Base-by-base conservation (phyloP, 1,140 invertebrate species). In the Polyergus mexicanus region DNA sequence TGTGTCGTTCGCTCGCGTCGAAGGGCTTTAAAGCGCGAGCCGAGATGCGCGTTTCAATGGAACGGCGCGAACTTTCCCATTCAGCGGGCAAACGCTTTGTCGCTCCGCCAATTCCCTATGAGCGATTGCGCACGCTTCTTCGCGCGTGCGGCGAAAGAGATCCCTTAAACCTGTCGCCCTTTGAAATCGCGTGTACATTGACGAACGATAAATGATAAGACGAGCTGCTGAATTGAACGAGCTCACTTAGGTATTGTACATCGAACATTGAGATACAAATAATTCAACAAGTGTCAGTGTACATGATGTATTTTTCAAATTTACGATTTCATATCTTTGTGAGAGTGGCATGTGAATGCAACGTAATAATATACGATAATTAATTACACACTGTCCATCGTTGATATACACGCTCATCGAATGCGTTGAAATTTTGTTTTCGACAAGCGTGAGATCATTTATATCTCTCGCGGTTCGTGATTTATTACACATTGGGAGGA, bases 161-260 rank as follows among this genome's bases (percentile, higher is more conserved):
- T 25, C 35, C 38, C 19, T 81, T 38, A 60, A 44, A 83, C 25
- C 54, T 72, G 69, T 83, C 68, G 38, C 68, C 68, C 69, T 62
- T 72, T 71, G 58, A 83, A 38, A 54, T 71, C 78, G 38, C 78
- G 28, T 32, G 78, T 41, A 62, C 54, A 74, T 60, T 22, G 56
- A 25, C 66, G 41, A 72, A n/a, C 19, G 65, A 81, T 28, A 35
- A 74, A 72, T 47, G 54, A 80, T 69, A 47, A 58, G 35, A 19
- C 65, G 25, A 72, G 7, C 66, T 13, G 25, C 32, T 38, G 32
- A 19, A 66, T 25, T 66, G 25, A 69, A 25, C 38, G 25, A 72
- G 25, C 19, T 74, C 68, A 32, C 7, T 72, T 56, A 32, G 32
- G 3, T 32, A 28, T 56, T 16, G n/a, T n/a, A 69, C 56, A 13